Percentiles rank a stretch among this genome's conserved stretches.
Evolutionary conservation across 2,113 vertebrate species (phyloP).

Genomic region (Rhabdornis inornatus): DNA sequence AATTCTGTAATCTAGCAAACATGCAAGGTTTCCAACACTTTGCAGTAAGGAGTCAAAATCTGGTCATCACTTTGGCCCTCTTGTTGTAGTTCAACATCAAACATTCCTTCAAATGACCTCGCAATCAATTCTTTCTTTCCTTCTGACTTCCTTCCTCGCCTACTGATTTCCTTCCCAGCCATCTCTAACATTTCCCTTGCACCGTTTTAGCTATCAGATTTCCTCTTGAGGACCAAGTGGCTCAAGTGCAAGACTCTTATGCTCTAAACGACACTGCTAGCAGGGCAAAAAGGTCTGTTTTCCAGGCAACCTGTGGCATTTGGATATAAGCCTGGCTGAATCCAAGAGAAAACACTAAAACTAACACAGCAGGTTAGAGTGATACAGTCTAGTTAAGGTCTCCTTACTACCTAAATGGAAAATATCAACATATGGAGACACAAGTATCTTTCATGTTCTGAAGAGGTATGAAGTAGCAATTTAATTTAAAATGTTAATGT

Average conservation of each 20-base stretch:
- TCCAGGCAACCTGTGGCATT: neutral
- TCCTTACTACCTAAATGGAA: neutral
- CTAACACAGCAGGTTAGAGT: neutral
- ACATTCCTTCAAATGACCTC: neutral
- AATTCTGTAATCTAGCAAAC: neutral
- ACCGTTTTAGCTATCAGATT: conserved; percentile 13
- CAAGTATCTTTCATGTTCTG: neutral
- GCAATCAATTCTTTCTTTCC: neutral
- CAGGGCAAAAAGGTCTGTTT: neutral
- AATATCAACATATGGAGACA: neutral
- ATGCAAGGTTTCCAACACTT: neutral
- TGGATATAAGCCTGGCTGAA: neutral
- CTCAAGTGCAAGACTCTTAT: neutral
- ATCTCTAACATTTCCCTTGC: conserved; percentile 27
- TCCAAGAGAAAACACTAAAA: neutral
- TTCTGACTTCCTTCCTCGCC: neutral
- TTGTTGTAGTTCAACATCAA: neutral
- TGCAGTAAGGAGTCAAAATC: neutral
- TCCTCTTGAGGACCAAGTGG: neutral
- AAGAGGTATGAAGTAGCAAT: neutral
- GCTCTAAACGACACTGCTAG: neutral
- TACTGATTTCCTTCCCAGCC: conserved; percentile 16
- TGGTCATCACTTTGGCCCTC: neutral
- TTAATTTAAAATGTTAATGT: neutral
- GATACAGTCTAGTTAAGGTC: neutral